Base-by-base conservation (phyloP, 1,140 invertebrate species). In the Conopomorpha cramerella region DNA sequence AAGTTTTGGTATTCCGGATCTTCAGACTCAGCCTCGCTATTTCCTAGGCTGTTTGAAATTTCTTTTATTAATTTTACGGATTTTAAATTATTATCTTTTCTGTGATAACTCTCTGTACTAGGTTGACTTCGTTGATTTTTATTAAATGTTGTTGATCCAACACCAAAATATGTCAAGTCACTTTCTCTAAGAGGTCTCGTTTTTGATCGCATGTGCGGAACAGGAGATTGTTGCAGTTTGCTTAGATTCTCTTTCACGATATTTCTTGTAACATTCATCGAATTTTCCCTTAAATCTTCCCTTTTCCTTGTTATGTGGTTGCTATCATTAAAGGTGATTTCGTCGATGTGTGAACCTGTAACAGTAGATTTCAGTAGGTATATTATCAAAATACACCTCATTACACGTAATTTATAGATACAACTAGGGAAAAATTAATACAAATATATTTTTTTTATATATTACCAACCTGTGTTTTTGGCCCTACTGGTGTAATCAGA, bases 1-100 rank as follows among this genome's bases (percentile, higher is more conserved):
- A 76, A 30, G 38, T 73, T 76, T 52, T 70, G 60, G 47, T 76
- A 76, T 34, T 72, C 64, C 4, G 52, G 55, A 16, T 72, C 67
- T 37, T 71, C 64, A 14, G 67, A 71, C 34, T 76, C 70, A 10
- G 51, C 53, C 48, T 72, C 71, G 37, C 71, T 76, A 16, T 63
- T 70, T 32, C 62, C 60, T 13, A 61, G 53, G 42, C 65, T 70
- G 35, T 55, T 70, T 16, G 71, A 62, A 35, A 58, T 46, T 56
- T 64, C 51, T 39, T 70, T 57, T 25, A 73, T 58, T 36, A 73
- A 40, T 43, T 56, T 61, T 8, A 38, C 37, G 12, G 37, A 31
- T 12, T 38, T 16, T 8, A 38, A 38, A 26, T 23, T 26, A 11
- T 32, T 32, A 16, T 38, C 37, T 8, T 63, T 10, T 6, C 13